Evolutionary conservation across 2,888 invertebrate genomes (phyloP), one percentile per base, ranked within the genome.

Genomic region (Drosophila tanythrix): DNA sequence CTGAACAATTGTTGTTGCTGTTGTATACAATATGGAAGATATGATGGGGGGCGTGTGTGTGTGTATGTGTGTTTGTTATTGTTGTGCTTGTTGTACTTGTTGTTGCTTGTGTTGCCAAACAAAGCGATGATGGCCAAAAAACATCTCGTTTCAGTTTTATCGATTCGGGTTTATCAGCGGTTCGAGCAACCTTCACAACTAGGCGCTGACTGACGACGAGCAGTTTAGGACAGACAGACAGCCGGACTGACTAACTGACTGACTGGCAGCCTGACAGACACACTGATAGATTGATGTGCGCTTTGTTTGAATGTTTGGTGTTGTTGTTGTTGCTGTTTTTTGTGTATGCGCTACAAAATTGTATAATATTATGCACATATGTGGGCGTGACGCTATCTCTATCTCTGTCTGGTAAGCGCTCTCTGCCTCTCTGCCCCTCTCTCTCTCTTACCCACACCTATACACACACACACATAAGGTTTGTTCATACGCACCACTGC

Each of bases 131-230:
- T 62, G 60, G 70, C 64, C 67, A 56, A 75, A 46, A 36, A 71
- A 76, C 70, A 69, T 73, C 67, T 70, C 58, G 63, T 78, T 76
- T 70, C 63, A 56, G 72, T 68, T 60, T 82, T 85, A 85, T 85
- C 88, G 85, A 85, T 85, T 85, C 72, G 48, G 74, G 68, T 60
- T 82, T 88, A 89, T 85, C 83, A 85, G 65, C 73, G 52, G 36
- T 48, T 70, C 57, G 52, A 55, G 31, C 53, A 72, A 68, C 76
- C 76, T 82, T 82, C 74, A 69, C 62, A 81, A 64, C 82, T 65
- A 68, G 61, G 59, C 59, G 43, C 61, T 57, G 64, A 74, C 60
- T 63, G 75, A 4, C 51, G 55, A 64, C 56, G 53, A 48, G 35
- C 53, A 58, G 58, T 59, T 62, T 70, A 75, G 68, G 80, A 67